phyloP scores from a whole-genome alignment of 2,113 vertebrate species.

The Rhinopomastus cyanomelas region DNA sequence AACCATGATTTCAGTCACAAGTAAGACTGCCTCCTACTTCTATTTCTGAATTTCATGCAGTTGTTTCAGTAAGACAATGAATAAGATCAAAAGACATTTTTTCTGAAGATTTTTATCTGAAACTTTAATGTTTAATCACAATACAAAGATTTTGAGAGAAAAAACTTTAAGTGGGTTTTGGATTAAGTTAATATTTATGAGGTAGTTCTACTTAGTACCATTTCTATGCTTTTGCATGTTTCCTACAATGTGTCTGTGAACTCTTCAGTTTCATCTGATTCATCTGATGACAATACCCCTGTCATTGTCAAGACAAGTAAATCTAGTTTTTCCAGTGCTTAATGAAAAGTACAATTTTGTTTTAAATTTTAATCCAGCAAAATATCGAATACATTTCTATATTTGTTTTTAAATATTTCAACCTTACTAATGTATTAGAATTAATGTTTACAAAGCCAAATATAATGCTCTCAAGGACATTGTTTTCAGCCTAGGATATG shows the following conservation, averaged over 20 bases:
- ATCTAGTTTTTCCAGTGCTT: slow-evolving; percentile 5
- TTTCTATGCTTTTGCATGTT: not conserved
- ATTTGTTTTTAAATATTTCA: not conserved
- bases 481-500: slow-evolving; percentile 63
- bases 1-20: not conserved
- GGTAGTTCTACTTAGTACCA: not conserved
- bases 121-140: not conserved
- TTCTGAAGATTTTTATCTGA: not conserved
- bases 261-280: slow-evolving; percentile 15
- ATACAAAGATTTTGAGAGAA: not conserved
- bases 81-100: not conserved
- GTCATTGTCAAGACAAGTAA: slow-evolving; percentile 46
- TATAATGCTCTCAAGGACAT: slow-evolving; percentile 41
- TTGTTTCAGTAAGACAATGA: not conserved
- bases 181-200: not conserved
- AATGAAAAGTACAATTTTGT: not conserved
- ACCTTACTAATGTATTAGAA: slow-evolving; percentile 15
- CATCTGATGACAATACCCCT: slow-evolving; percentile 26
- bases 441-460: slow-evolving; percentile 60
- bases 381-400: not conserved
- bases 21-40: not conserved
- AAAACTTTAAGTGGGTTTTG: not conserved
- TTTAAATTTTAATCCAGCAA: not conserved
- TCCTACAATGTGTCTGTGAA: not conserved
- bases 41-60: not conserved